Base-by-base conservation (phyloP, 2,888 invertebrate species). In the Ormyrus labotus region DNA sequence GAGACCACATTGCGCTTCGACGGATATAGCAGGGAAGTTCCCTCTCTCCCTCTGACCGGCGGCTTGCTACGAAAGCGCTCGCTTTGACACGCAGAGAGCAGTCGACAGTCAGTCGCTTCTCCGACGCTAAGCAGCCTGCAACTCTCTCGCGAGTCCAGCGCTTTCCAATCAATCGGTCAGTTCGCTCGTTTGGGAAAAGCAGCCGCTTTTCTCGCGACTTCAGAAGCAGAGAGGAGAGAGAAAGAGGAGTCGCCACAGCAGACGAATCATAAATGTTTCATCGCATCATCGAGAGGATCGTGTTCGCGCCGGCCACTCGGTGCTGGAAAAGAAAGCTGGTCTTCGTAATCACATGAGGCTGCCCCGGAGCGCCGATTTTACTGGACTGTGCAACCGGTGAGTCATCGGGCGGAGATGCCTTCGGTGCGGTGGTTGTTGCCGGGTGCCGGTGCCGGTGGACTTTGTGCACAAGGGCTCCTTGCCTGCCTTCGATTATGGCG, bases 291-390 rank as follows among this genome's bases (percentile, higher is more conserved):
- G 87, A 86, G 83, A 87, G 87, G 86, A 87, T 89, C 83, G 87
- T 87, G 84, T 87, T 85, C 84, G 84, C 81, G 84, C 87, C 87
- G 85, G 87, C 86, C 85, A 84, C 86, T 81, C 86, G 86, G 83
- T 85, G 87, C 86, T 90, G 89, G 88, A 89, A 89, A 88, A 88
- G 90, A 89, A 90, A 90, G 89, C 87, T 90, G 84, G 86, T 89
- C 82, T 89, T 90, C 84, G 87, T 88, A 84, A 90, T 90, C 85
- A 90, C 88, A 90, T 90, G 89, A 89, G 51, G 81, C 73, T 4
- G 11, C 55, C 51, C 69, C 13, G 34, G 34, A 34, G 34, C 7
- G 67, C n/a, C 45, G 65, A n/a, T 50, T 10, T 34, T 34, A 34
- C 6, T 45, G 3, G 9, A 13, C 51, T 67, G 34, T 34, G 19